Conservation (phyloP, 2,888 invertebrate genomes). For the Sinotaia quadrata region DNA sequence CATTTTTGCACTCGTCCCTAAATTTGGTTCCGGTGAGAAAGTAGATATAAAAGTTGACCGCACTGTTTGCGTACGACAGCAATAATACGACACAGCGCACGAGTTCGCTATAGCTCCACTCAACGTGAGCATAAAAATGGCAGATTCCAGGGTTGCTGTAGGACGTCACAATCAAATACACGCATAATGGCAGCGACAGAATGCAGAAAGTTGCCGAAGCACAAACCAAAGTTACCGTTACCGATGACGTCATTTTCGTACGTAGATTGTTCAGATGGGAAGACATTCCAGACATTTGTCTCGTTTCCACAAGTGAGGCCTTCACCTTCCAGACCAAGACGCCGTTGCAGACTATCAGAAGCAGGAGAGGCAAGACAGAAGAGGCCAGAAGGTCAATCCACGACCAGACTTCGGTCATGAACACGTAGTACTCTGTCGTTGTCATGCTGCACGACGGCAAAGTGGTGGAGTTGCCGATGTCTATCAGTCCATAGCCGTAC, state of each 20-base stretch:
- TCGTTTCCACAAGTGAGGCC: neutral
- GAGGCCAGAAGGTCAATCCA: neutral
- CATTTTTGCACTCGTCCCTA: no score
- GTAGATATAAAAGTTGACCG: constrained; percentile 4
- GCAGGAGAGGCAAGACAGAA: neutral
- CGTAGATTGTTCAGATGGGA: neutral
- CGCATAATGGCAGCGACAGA: neutral
- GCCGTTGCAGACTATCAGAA: neutral
- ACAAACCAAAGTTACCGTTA: neutral
- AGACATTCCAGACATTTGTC: no score
- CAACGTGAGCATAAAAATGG: no score
- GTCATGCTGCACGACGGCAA: no score
- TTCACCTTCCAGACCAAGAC: neutral
- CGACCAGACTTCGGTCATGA: neutral
- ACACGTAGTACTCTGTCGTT: neutral
- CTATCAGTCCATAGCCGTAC: neutral
- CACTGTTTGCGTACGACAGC: constrained; percentile 1
- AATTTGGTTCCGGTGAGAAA: neutral
- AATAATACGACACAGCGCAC: neutral
- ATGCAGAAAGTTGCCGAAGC: neutral
- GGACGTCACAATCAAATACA: neutral
- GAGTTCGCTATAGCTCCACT: neutral
- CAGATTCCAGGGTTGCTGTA: neutral
- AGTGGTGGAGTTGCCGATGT: neutral
- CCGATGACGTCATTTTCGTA: neutral